phyloP scores from a whole-genome alignment of 2,113 vertebrate species.

The Passer domesticus region DNA sequence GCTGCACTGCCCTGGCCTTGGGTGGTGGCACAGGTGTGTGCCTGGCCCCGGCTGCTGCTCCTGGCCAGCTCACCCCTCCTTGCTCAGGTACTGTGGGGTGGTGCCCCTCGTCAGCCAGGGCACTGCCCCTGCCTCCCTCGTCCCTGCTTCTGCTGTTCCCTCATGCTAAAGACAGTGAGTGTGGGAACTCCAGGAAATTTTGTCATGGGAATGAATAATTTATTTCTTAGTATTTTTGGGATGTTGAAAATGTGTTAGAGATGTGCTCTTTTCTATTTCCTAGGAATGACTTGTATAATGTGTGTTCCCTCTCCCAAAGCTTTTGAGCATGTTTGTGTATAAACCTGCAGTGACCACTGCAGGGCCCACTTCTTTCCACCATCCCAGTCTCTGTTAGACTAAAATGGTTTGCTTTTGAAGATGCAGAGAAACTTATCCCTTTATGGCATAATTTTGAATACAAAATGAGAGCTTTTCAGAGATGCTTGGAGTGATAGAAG shows the following conservation, averaged over 20 bases:
- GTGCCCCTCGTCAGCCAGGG: neutral
- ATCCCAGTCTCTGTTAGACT: neutral
- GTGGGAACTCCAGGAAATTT: neutral
- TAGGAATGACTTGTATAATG: neutral
- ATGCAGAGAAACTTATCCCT: neutral
- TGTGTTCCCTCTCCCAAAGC: neutral
- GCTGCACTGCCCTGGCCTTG: fast-evolving
- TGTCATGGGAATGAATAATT: neutral
- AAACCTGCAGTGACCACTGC: neutral
- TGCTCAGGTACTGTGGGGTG: neutral
- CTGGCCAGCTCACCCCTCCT: neutral
- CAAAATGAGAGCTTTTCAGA: neutral
- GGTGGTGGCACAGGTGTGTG: neutral
- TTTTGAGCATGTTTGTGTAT: neutral
- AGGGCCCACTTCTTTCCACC: too few relatives aligned
- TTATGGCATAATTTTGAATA: neutral
- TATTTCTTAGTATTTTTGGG: neutral
- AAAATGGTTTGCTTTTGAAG: neutral
- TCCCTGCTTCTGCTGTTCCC: neutral
- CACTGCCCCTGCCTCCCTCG: neutral
- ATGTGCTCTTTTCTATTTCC: neutral
- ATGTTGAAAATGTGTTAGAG: neutral
- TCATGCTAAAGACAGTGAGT: neutral
- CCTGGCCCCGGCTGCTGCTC: neutral
- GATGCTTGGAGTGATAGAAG: neutral